phyloP scores from a whole-genome alignment of 2,888 invertebrate species.

The Drosophila mercatorum region DNA sequence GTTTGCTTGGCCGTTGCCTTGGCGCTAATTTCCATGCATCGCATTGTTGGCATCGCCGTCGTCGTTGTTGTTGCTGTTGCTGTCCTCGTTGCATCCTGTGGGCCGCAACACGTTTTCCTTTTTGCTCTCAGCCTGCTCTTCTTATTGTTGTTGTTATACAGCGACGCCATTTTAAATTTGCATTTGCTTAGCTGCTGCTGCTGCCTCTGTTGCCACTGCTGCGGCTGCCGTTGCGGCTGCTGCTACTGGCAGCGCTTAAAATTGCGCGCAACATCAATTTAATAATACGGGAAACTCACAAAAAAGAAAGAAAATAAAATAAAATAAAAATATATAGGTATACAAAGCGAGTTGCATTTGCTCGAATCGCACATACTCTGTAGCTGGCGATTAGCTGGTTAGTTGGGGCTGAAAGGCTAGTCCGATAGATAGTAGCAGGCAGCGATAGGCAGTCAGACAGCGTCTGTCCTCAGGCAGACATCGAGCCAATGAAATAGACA shows the following conservation, averaged over 20 bases:
- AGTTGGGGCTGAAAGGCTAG: too few species aligned
- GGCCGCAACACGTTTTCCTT: slow-evolving; percentile 28
- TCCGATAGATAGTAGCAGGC: too few species aligned
- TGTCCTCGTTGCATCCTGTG: slow-evolving; percentile 36
- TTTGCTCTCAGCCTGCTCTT: slow-evolving; percentile 13
- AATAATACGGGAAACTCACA: slow-evolving; percentile 39
- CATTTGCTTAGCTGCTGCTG: slow-evolving; percentile 40
- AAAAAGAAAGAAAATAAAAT: background rate
- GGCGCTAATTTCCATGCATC: slow-evolving; percentile 50
- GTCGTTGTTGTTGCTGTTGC: slow-evolving; percentile 8
- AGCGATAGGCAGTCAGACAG: too few species aligned
- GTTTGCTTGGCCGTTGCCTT: slow-evolving; percentile 16
- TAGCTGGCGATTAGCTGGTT: too few species aligned
- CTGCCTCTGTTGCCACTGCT: slow-evolving; percentile 14
- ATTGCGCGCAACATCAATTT: slow-evolving; percentile 74
- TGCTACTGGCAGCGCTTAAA: slow-evolving; percentile 53
- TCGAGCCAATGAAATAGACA: background rate
- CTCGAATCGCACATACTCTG: background rate
- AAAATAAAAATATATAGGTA: slow-evolving; percentile 1
- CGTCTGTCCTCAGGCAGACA: background rate
- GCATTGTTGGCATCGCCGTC: slow-evolving; percentile 26
- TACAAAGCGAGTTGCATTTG: background rate
- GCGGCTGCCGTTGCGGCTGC: slow-evolving; percentile 40
- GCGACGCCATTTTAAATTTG: slow-evolving; percentile 52
- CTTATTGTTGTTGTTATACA: slow-evolving; percentile 14